Evolutionary conservation across 2,888 invertebrate genomes (phyloP).

Genomic region (Epirrhoe tristata): DNA sequence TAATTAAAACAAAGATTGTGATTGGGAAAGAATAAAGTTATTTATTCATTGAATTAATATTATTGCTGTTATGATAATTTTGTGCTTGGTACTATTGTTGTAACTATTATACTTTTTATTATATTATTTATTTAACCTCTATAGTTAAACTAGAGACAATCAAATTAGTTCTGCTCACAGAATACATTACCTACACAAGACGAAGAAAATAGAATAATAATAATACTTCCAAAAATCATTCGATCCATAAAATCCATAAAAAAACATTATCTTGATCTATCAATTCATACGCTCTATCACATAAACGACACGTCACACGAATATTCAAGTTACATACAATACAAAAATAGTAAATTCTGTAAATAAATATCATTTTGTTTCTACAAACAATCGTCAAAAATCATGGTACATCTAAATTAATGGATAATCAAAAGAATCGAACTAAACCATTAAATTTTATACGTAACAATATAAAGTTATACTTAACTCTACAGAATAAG

Average conservation of each 20-base stretch:
- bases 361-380: constrained; percentile 10
- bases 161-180: constrained; percentile 59
- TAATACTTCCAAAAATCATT: constrained; percentile 48
- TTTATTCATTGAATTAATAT: constrained; percentile 19
- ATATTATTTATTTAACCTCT: constrained; percentile 9
- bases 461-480: constrained; percentile 3
- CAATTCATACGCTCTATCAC: constrained; percentile 49
- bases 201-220: constrained; percentile 35
- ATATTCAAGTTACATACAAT: constrained; percentile 11
- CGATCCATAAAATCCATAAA: constrained; percentile 25
- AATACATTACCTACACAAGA: constrained; percentile 28
- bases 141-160: constrained; percentile 46
- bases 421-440: constrained; percentile 2
- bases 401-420: neutral
- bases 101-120: constrained; percentile 34
- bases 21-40: constrained; percentile 18
- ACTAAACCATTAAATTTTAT: constrained; percentile 10
- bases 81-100: constrained; percentile 28
- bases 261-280: constrained; percentile 25
- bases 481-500: neutral
- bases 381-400: constrained; percentile 9
- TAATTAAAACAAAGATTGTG: constrained; percentile 27
- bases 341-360: constrained; percentile 14
- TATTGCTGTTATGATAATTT: constrained; percentile 8
- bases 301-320: constrained; percentile 38